Evolutionary conservation across 1,140 invertebrate genomes (phyloP).

Genomic region (Asobara japonica): DNA sequence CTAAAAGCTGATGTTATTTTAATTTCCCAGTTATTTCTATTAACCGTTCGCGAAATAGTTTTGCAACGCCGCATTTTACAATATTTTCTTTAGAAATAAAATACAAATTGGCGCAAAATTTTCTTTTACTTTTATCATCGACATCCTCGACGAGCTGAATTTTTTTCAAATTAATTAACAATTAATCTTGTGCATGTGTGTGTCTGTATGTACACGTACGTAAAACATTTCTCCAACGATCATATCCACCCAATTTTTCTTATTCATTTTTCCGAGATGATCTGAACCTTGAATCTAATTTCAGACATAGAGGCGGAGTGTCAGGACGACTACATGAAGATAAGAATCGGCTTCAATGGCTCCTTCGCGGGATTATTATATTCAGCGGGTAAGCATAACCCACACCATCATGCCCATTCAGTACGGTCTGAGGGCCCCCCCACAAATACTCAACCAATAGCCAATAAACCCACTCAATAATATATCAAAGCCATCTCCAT

Average conservation of each 20-base stretch:
- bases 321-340: constrained; percentile 96
- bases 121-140: no score
- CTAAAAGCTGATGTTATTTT: background rate
- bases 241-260: no score
- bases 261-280: no score
- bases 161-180: no score
- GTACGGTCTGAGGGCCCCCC: background rate
- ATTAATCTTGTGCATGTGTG: no score
- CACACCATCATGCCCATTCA: background rate
- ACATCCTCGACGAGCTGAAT: no score
- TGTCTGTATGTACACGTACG: no score
- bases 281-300: constrained; percentile 43
- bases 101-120: no score
- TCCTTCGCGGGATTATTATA: constrained; percentile 90
- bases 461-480: background rate
- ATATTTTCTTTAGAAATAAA: no score
- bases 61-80: background rate
- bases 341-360: constrained; percentile 89
- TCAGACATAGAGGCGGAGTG: constrained; percentile 94
- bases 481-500: background rate
- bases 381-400: constrained; percentile 76
- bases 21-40: background rate
- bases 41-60: constrained; percentile 12
- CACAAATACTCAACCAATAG: constrained; percentile 1
- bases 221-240: no score